Conservation (phyloP, 2,888 invertebrate genomes). For the Charanyca ferruginea region DNA sequence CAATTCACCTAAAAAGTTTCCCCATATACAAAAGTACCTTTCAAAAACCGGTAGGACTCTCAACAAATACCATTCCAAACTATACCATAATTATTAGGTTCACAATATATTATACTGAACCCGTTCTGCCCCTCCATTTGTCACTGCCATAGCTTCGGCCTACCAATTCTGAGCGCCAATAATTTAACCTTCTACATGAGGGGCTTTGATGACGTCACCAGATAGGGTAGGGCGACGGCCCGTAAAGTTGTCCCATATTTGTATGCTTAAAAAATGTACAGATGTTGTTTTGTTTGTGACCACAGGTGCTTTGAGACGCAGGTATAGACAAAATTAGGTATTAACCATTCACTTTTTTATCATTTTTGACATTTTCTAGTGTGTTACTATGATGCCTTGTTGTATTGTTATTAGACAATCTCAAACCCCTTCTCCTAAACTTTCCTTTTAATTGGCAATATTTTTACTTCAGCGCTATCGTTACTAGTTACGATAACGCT, state of each 20-base stretch:
- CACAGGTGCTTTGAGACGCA: neutral
- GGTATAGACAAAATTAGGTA: neutral
- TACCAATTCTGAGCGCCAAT: conserved; percentile 69
- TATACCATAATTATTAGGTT: conserved; percentile 45
- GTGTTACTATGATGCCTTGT: too few relatives aligned
- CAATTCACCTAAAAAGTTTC: neutral
- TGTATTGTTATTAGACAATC: too few relatives aligned
- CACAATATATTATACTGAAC: conserved; percentile 45
- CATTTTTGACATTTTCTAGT: too few relatives aligned
- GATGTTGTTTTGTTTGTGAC: conserved; percentile 5
- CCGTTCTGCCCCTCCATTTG: conserved; percentile 56
- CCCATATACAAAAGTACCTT: conserved; percentile 4
- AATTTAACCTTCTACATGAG: conserved; percentile 60
- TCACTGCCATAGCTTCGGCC: conserved; percentile 61
- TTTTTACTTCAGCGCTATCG: too few relatives aligned
- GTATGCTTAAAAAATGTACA: conserved; percentile 34
- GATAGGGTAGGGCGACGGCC: conserved; percentile 35
- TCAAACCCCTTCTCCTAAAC: too few relatives aligned
- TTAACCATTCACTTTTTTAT: too few relatives aligned
- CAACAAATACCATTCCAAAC: conserved; percentile 33
- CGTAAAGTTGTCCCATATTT: conserved; percentile 31
- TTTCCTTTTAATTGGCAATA: too few relatives aligned
- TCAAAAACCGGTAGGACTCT: conserved; percentile 12
- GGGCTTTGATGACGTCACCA: conserved; percentile 52
- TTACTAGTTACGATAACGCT: too few relatives aligned